phyloP scores from a whole-genome alignment of 2,113 vertebrate species.

The Carettochelys insculpta region DNA sequence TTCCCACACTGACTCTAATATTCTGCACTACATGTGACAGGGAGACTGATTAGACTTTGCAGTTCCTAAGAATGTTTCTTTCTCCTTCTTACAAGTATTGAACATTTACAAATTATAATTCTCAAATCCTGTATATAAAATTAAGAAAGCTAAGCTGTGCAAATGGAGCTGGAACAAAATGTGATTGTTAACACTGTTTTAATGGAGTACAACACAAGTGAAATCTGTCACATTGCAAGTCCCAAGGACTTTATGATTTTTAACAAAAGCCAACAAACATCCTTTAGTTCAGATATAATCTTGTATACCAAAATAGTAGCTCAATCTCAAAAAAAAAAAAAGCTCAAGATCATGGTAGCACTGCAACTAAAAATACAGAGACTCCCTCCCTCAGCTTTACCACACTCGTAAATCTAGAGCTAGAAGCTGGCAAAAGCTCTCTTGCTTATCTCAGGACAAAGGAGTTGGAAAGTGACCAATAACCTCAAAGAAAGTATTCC shows the following conservation, averaged over 20 bases:
- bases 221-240: conserved; percentile 45
- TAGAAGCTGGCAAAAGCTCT: neutral
- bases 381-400: neutral
- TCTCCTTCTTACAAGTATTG: neutral
- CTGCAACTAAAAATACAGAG: neutral
- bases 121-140: conserved; percentile 27
- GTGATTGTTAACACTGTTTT: conserved; percentile 6
- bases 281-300: neutral
- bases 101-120: conserved; percentile 18
- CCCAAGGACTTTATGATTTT: conserved; percentile 26
- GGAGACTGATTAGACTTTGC: neutral
- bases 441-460: neutral
- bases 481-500: neutral
- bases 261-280: conserved; percentile 45
- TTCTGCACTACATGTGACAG: neutral
- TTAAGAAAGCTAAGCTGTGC: conserved; percentile 34
- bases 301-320: neutral
- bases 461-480: neutral
- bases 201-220: conserved; percentile 41
- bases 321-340: conserved; percentile 11
- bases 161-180: conserved; percentile 26
- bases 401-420: neutral
- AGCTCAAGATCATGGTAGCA: neutral
- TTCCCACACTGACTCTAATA: neutral
- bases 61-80: neutral